phyloP scores from a whole-genome alignment of 53 echinoderm and acorn worm genomes.

The Henricia sp. region DNA sequence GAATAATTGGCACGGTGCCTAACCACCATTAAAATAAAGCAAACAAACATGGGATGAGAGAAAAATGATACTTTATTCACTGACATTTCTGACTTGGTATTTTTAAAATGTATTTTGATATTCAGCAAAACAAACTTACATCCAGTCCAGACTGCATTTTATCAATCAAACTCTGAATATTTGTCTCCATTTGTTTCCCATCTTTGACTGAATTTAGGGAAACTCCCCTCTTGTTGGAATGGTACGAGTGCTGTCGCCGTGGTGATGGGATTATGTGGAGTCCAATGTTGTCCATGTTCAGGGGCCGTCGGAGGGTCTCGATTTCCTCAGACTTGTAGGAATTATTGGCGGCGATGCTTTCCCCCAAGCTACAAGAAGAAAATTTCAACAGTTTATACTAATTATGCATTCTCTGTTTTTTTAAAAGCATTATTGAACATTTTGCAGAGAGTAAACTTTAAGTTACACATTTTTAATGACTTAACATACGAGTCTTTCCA shows the following conservation, averaged over 20 bases:
- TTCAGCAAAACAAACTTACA: slow-evolving; percentile 70
- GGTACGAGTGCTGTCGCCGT: slow-evolving; percentile 27
- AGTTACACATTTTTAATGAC: too few species aligned
- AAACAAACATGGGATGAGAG: too few species aligned
- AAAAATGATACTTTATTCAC: too few species aligned
- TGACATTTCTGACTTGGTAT: too few species aligned
- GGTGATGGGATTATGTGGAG: slow-evolving; percentile 21
- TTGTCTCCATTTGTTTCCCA: slow-evolving; percentile 61
- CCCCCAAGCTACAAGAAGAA: slow-evolving; percentile 79
- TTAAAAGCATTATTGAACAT: too few species aligned
- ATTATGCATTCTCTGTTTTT: too few species aligned
- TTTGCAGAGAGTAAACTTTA: too few species aligned
- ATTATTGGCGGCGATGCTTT: slow-evolving; percentile 83
- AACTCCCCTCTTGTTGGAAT: slow-evolving; percentile 5
- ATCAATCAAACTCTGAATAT: slow-evolving; percentile 84
- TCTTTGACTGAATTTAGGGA: slow-evolving; percentile 6
- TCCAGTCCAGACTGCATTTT: slow-evolving; percentile 94
- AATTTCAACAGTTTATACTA: too few species aligned
- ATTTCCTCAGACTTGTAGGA: slow-evolving; percentile 58
- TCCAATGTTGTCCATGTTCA: slow-evolving; percentile 31
- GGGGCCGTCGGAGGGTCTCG: slow-evolving; percentile 60
- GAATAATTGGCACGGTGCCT: too few species aligned
- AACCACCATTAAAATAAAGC: too few species aligned
- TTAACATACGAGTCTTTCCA: too few species aligned
- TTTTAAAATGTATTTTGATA: too few species aligned